Conservation (phyloP, 1,140 invertebrate species). For the Parapsyche elsis region DNA sequence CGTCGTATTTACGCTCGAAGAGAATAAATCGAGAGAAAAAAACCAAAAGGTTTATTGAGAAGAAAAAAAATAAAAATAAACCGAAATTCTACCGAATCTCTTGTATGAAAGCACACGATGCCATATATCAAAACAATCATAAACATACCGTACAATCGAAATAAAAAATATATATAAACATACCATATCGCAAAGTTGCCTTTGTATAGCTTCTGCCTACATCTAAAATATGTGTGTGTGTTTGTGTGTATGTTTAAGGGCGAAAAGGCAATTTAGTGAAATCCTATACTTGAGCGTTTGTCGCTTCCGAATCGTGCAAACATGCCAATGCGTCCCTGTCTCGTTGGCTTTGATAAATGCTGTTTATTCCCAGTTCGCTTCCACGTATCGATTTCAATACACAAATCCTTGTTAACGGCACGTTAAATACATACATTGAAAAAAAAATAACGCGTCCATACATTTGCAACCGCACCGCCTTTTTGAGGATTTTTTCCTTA, state of each 20-base stretch:
- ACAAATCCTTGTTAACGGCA: conserved; percentile 4
- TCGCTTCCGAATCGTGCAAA: conserved; percentile 38
- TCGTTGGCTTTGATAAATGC: conserved; percentile 31
- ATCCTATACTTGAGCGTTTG: conserved; percentile 38
- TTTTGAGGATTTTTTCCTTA: no score
- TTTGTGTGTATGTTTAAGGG: not conserved
- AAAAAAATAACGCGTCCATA: not conserved
- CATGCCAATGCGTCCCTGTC: conserved; percentile 24
- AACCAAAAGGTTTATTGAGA: no score
- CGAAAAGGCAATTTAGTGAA: conserved; percentile 47
- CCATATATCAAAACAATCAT: no score
- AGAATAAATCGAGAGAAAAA: no score
- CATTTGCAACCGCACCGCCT: not conserved
- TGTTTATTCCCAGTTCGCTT: conserved; percentile 30
- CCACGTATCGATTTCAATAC: conserved; percentile 25
- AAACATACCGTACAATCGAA: no score
- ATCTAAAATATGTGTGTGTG: not conserved
- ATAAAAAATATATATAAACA: no score
- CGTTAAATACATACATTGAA: conserved; percentile 4
- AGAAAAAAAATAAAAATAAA: no score
- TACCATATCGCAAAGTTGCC: no score
- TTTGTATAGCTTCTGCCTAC: no score
- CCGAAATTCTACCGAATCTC: no score
- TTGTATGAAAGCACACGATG: no score
- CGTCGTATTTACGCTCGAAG: no score